These are phyloP conservation scores for Sorex maritimensis DNA, from an alignment of 2,797 vertebrate species.

Conservation along the genomic window DNA sequence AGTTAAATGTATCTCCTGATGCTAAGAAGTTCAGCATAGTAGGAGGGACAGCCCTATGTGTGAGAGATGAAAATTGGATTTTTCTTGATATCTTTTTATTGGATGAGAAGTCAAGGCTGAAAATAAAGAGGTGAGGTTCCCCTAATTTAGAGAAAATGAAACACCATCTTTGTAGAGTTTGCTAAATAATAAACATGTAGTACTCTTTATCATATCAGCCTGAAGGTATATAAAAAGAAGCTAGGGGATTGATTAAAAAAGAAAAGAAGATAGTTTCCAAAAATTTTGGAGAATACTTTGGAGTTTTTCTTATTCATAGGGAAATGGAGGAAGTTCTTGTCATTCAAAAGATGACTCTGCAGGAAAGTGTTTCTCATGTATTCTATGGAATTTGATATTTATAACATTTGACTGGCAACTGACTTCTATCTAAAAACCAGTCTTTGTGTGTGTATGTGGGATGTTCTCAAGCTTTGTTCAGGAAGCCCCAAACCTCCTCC, in stretches of 20 bases:
- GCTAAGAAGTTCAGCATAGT: neutral
- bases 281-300: constrained; percentile 10
- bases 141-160: constrained; percentile 20
- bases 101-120: constrained; percentile 10
- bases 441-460: no score
- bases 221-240: constrained; percentile 8
- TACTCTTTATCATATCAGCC: neutral
- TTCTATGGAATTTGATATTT: neutral
- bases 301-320: neutral
- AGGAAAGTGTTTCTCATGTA: neutral
- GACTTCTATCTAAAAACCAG: neutral
- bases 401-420: neutral
- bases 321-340: neutral
- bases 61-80: constrained; percentile 14
- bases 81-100: constrained; percentile 43
- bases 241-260: constrained; percentile 8
- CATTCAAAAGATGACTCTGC: neutral
- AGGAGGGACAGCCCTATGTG: neutral
- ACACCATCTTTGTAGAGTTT: constrained; percentile 47
- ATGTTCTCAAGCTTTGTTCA: no score
- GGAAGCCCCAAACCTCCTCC: no score
- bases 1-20: constrained; percentile 54
- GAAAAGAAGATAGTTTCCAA: constrained; percentile 44
- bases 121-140: neutral
- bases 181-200: neutral